A percentile compares a stretch with the other conserved stretches of the same genome.
These are phyloP conservation scores for Oriolus oriolus DNA, from an alignment of 2,113 vertebrate genomes.

Conservation along the genomic window DNA sequence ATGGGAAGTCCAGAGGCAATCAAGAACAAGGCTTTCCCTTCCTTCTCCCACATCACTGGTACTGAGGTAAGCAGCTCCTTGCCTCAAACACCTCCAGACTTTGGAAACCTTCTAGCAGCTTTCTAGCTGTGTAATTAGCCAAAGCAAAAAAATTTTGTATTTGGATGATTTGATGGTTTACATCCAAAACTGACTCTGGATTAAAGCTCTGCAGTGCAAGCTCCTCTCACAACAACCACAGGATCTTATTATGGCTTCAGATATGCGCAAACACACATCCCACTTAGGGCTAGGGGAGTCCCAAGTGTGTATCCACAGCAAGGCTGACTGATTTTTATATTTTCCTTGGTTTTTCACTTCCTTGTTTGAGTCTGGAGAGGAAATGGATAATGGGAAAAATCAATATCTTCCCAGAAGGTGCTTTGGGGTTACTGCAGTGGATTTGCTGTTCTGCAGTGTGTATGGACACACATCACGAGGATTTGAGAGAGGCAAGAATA, in stretches of 20 bases:
- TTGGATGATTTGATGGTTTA: background rate
- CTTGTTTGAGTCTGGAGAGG: background rate
- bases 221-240: background rate
- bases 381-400: background rate
- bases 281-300: background rate
- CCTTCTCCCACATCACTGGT: background rate
- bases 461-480: rapidly evolving
- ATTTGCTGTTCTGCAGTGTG: background rate
- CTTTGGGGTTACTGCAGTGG: background rate
- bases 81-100: background rate
- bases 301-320: background rate
- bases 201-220: background rate
- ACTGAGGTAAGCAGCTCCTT: background rate
- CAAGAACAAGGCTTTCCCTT: background rate
- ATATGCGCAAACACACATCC: background rate
- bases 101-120: background rate
- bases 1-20: background rate
- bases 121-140: background rate
- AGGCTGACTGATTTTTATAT: background rate
- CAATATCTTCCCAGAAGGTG: background rate
- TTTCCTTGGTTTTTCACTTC: slow-evolving; percentile 5
- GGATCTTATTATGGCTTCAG: background rate
- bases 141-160: background rate
- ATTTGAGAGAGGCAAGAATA: background rate
- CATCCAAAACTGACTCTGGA: background rate